phyloP scores from a whole-genome alignment of 1,140 invertebrate species.

The Cylas formicarius region DNA sequence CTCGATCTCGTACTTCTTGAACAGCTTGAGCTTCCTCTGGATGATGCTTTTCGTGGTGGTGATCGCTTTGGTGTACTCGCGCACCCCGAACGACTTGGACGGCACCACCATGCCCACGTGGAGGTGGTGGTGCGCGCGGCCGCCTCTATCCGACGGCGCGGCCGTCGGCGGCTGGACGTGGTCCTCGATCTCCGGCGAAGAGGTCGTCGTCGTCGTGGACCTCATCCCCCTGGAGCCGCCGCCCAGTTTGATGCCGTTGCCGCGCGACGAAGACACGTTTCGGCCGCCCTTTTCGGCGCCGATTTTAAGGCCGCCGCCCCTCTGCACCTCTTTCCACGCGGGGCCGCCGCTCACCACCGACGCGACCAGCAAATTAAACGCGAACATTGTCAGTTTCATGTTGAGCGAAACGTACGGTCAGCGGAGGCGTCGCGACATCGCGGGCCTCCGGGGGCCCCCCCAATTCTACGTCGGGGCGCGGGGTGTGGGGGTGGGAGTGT shows the following conservation, averaged over 20 bases:
- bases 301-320: constrained; percentile 40
- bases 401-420: no score
- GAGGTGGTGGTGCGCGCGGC: constrained; percentile 28
- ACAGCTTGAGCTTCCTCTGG: constrained; percentile 56
- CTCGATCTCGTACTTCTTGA: constrained; percentile 61
- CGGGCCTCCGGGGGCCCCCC: no score
- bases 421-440: no score
- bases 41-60: constrained; percentile 58
- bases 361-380: constrained; percentile 15
- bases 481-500: no score
- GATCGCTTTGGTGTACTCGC: constrained; percentile 66
- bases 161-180: constrained; percentile 33
- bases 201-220: constrained; percentile 33
- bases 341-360: constrained; percentile 42
- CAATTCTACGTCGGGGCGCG: no score
- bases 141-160: constrained; percentile 20
- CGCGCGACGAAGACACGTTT: constrained; percentile 26
- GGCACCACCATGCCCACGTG: constrained; percentile 67
- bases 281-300: constrained; percentile 38
- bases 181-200: constrained; percentile 33
- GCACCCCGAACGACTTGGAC: constrained; percentile 64
- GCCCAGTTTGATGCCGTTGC: constrained; percentile 36
- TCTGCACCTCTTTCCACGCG: constrained; percentile 41
- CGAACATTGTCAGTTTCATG: constrained; percentile 20
- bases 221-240: constrained; percentile 29